A percentile compares a stretch with the other conserved stretches of the same genome.
These are phyloP conservation scores for Dreissena rostriformis DNA, from an alignment of 1,140 invertebrate genomes.

Conservation along the genomic window DNA sequence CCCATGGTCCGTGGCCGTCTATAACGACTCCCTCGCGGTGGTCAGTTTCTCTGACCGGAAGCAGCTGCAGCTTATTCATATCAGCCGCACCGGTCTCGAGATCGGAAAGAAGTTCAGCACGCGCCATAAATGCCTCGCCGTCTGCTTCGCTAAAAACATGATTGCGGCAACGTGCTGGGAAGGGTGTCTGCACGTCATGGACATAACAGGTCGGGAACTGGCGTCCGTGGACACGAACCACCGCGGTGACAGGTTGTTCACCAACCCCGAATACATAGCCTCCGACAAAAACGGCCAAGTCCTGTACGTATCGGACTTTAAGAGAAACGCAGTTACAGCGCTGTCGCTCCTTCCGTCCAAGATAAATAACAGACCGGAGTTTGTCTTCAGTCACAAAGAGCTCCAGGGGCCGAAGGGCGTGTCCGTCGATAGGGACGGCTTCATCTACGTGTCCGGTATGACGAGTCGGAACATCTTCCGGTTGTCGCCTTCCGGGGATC, in stretches of 20 bases:
- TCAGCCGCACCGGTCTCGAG: constrained; percentile 8
- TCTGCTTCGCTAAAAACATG: constrained; percentile 31
- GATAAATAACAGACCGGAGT: constrained; percentile 36
- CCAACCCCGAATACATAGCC: constrained; percentile 43
- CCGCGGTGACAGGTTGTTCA: constrained; percentile 23
- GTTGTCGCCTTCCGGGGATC: constrained; percentile 11
- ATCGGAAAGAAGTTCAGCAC: constrained; percentile 15
- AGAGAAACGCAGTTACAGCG: constrained; percentile 29
- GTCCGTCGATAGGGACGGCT: constrained; percentile 16
- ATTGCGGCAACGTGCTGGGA: constrained; percentile 50
- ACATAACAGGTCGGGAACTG: constrained; percentile 28
- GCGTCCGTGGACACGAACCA: constrained; percentile 3
- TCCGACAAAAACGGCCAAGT: constrained; percentile 23
- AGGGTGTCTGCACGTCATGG: constrained; percentile 30
- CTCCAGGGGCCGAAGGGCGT: constrained; percentile 43
- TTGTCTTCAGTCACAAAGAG: constrained; percentile 41
- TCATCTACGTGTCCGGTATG: constrained; percentile 48
- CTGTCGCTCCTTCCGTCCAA: constrained; percentile 17
- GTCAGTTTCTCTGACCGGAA: constrained; percentile 48
- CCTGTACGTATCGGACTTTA: constrained; percentile 36
- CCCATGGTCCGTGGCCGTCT: constrained; percentile 33
- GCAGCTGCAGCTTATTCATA: constrained; percentile 33
- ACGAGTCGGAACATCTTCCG: constrained; percentile 45
- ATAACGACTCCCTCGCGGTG: constrained; percentile 35
- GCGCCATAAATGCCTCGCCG: constrained; percentile 28